phyloP scores from a whole-genome alignment of 2,113 vertebrate genomes.

The Scolopax mira region DNA sequence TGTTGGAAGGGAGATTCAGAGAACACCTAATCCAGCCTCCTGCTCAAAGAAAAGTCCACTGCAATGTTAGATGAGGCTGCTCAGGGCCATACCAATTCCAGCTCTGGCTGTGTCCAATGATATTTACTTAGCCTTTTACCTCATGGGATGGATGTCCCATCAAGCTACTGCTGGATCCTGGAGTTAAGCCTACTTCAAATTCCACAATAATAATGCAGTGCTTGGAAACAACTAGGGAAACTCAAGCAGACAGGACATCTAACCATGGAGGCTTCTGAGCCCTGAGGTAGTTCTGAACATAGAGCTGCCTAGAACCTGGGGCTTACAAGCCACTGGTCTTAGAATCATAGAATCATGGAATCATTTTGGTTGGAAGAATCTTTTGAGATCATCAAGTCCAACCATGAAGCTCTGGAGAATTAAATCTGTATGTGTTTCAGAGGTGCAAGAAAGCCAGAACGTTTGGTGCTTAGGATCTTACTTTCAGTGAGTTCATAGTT shows the following conservation, averaged over 20 bases:
- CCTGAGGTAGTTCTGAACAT: background rate
- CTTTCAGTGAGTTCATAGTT: fast-evolving
- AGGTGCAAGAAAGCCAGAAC: background rate
- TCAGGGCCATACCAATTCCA: background rate
- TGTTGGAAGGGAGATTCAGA: background rate
- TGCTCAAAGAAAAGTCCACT: background rate
- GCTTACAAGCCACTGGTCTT: fast-evolving
- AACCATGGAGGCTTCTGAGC: background rate
- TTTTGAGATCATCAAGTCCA: no score
- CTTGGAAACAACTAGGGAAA: background rate
- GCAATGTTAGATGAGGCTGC: background rate
- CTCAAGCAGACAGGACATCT: background rate
- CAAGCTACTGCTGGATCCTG: background rate
- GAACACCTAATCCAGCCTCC: background rate
- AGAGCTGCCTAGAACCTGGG: background rate
- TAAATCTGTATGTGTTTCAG: fast-evolving
- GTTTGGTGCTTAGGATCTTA: background rate
- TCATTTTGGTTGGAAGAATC: background rate
- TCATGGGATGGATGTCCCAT: background rate
- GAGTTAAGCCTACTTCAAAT: background rate
- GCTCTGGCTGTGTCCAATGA: background rate
- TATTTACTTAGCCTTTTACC: background rate
- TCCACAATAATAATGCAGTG: background rate
- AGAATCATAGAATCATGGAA: background rate
- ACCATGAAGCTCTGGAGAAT: no score